Evolutionary conservation across 2,888 invertebrate genomes (phyloP), one percentile per base, ranked within the genome.

Genomic region (Colostygia pectinataria): DNA sequence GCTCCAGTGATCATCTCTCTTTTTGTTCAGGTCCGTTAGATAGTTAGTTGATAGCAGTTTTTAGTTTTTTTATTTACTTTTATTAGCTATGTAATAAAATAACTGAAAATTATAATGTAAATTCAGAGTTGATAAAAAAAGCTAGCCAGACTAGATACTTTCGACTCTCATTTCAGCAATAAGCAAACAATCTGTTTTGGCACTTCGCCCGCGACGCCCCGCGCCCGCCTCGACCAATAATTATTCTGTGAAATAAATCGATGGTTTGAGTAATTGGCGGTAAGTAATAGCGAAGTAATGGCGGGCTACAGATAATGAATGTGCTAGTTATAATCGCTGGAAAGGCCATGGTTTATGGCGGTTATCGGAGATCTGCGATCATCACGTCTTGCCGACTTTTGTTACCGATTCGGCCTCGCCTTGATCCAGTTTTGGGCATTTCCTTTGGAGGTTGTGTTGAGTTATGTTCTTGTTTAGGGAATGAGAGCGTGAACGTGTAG

Each of bases 221-320:
- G 4, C 20, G 20, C 20, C 20, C 5, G 15, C 37, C 10, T 3
- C 18, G 25, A 37, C 28, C 28, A 13, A 39, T 49, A 43, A 55
- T 53, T 49, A 52, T 49, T 49, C 28, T 38, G 42, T 46, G 27
- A 39, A 48, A 40, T 43, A 44, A 44, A 55, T 42, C 51, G 44
- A 27, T 29, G 38, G 23, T 39, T 43, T 28, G 38, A 39, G 32
- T 52, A 55, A 52, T 49, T 51, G 51, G 9, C 39, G 36, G 27
- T 12, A 27, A 42, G 31, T 49, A 46, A 41, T 12, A 15, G 34
- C 12, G 12, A 20, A 15, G 33, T 33, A 39, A 39, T 34, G 34
- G 20, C 18, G 4, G 39, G 34, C 28, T 13, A 13, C 43, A 23
- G 33, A 15, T 43, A 20, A 49, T 43, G 24, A 39, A 43, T 33